A percentile compares a stretch with the other conserved stretches of the same genome.
Evolutionary conservation across 1,140 invertebrate genomes (phyloP).

Genomic region (Drosophila lini): DNA sequence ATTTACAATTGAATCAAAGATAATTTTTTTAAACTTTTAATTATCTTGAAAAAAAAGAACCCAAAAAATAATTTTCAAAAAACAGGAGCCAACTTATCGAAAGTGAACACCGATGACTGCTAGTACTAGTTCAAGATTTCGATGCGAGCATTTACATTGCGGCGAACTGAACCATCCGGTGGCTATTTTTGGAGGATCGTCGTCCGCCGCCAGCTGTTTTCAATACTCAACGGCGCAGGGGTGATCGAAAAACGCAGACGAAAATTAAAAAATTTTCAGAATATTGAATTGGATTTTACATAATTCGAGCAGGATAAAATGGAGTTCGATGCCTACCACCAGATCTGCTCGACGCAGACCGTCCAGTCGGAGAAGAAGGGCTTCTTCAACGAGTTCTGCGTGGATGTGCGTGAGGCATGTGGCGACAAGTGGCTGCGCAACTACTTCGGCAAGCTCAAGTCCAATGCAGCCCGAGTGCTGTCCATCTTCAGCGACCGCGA

Average conservation of each 20-base stretch:
- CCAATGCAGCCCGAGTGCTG: conserved; percentile 85
- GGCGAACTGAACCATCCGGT: conserved; percentile 53
- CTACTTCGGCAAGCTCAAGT: conserved; percentile 85
- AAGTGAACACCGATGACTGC: conserved; percentile 30
- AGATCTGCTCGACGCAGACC: conserved; percentile 86
- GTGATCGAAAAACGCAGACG: conserved; percentile 46
- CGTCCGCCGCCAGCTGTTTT: conserved; percentile 67
- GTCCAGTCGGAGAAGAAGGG: conserved; percentile 87
- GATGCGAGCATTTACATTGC: conserved; percentile 68
- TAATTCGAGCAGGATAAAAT: conserved; percentile 51
- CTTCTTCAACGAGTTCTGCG: conserved; percentile 86
- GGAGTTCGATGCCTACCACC: conserved; percentile 81
- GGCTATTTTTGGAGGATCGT: conserved; percentile 73
- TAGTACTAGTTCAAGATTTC: conserved; percentile 38
- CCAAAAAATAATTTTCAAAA: not conserved
- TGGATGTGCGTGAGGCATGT: conserved; percentile 83
- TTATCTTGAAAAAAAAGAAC: not conserved
- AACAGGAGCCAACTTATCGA: conserved; percentile 16
- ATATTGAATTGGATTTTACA: conserved; percentile 55
- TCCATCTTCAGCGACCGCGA: conserved; percentile 85
- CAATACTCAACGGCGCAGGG: conserved; percentile 43
- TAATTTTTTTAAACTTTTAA: not conserved
- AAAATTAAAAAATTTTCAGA: conserved; percentile 5
- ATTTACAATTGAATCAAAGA: not conserved
- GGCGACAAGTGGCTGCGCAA: conserved; percentile 85